Percentiles rank a stretch among this genome's conserved stretches.
phyloP scores from a whole-genome alignment of 2,888 invertebrate genomes.

The Cylloceria caligata region DNA sequence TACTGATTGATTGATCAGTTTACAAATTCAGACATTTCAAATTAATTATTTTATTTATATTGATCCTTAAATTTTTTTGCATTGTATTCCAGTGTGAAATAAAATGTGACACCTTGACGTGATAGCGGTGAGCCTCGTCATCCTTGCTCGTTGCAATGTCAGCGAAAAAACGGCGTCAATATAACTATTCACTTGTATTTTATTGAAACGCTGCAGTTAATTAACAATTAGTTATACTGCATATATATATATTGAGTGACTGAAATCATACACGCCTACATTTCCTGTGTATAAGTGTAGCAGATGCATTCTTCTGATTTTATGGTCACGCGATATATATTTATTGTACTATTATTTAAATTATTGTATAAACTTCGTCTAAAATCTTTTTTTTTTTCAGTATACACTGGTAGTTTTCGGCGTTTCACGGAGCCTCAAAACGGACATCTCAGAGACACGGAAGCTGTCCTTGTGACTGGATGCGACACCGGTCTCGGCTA shows the following conservation, averaged over 20 bases:
- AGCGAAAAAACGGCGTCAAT: slow-evolving; percentile 42
- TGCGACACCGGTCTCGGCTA: slow-evolving; percentile 95
- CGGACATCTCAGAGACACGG: slow-evolving; percentile 39
- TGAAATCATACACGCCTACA: too few relatives aligned
- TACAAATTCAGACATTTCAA: too few relatives aligned
- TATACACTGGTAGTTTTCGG: not conserved
- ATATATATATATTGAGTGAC: not conserved
- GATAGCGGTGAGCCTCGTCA: slow-evolving; percentile 11
- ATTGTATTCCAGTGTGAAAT: not conserved
- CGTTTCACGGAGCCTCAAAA: slow-evolving; percentile 8
- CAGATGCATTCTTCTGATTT: not conserved
- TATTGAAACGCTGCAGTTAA: not conserved
- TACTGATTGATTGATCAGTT: too few relatives aligned
- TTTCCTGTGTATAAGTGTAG: too few relatives aligned
- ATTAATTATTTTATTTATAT: not conserved
- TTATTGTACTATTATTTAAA: too few relatives aligned
- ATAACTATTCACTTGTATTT: slow-evolving; percentile 19
- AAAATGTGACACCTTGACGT: slow-evolving; percentile 37
- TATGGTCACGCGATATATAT: not conserved
- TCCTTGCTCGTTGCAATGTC: slow-evolving; percentile 3
- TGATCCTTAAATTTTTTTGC: not conserved
- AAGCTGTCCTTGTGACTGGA: slow-evolving; percentile 89
- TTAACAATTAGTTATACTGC: not conserved
- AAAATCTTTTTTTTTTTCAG: not conserved
- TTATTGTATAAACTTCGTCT: not conserved